Evolutionary conservation across 2,113 vertebrate genomes (phyloP).

Genomic region (Desmodus rotundus): DNA sequence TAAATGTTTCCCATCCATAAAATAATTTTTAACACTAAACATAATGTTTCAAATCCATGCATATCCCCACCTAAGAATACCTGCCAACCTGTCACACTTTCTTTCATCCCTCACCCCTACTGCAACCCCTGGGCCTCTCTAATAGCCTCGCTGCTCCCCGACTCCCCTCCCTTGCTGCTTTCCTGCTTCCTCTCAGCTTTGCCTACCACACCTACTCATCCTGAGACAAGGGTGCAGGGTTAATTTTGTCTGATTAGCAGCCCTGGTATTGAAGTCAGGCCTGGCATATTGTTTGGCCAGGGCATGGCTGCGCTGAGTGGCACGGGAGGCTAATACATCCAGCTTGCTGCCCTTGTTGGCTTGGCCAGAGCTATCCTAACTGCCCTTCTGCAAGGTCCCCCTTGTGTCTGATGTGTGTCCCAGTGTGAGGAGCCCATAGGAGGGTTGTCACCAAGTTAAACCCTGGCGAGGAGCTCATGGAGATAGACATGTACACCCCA

Average conservation of each 20-base stretch:
- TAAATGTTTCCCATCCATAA: background rate
- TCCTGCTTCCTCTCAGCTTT: background rate
- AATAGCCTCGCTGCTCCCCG: no score
- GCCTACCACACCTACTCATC: no score
- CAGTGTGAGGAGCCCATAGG: background rate
- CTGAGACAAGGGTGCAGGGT: background rate
- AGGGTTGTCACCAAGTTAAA: background rate
- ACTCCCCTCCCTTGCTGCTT: background rate
- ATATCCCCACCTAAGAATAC: background rate
- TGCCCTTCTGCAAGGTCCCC: background rate
- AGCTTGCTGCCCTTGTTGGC: background rate
- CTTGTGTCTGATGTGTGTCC: background rate
- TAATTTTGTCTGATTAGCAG: conserved; percentile 43
- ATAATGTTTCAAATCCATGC: background rate
- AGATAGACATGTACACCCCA: background rate
- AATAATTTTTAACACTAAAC: background rate
- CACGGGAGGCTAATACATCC: background rate
- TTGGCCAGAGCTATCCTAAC: background rate
- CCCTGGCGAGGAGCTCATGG: background rate
- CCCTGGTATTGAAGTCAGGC: background rate
- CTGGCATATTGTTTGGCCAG: background rate
- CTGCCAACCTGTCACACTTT: background rate
- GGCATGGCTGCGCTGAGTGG: background rate
- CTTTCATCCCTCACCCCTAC: background rate
- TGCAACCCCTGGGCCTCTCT: background rate